Evolutionary conservation across 2,113 vertebrate species (phyloP), one percentile per base, ranked within the genome.

Genomic region (Cygnus buccinator): DNA sequence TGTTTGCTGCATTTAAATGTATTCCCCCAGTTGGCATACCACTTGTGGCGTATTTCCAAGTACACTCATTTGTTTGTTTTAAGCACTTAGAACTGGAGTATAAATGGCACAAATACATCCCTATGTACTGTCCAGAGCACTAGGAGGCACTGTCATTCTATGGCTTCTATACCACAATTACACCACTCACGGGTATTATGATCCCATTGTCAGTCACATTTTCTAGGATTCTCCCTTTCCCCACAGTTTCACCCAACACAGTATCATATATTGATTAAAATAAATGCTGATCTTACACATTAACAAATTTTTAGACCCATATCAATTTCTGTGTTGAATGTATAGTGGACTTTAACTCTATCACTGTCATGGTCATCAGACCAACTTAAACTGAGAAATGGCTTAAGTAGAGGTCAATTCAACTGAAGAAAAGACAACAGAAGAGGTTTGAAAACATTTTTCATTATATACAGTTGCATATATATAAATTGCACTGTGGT

Each of bases 141-240:
- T 91, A 94, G 94, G 96, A 97, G 90, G 84, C 92, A 94, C 72
- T 94, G 70, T 90, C 78, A 86, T 92, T 87, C 91, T 92, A 81
- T 78, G 71, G 33, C 72, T 92, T 77, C 87, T 14, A 54, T 78
- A 59, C 21, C 61, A n/a, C 33, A 22, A 13, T 31, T 58, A 52
- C 26, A 77, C 29, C 33, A 37, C 37, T 54, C 37, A 67, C 19
- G 71, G 6, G 12, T 10, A 74, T 6, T 11, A 74, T 29, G n/a
- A 82, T 62, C 50, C 79, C 48, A 77, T 22, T 13, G 50, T 21
- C 78, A 54, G 37, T 17, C 72, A 59, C 18, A 35, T 81, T 67
- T 86, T 88, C n/a, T 68, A 87, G 76, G 50, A 85, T n/a, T 41
- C 16, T 80, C 20, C 44, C 20, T 70, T 59, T 52, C n/a, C n/a